Base-by-base conservation (phyloP, 2,797 vertebrate species). In the Falco naumanni region DNA sequence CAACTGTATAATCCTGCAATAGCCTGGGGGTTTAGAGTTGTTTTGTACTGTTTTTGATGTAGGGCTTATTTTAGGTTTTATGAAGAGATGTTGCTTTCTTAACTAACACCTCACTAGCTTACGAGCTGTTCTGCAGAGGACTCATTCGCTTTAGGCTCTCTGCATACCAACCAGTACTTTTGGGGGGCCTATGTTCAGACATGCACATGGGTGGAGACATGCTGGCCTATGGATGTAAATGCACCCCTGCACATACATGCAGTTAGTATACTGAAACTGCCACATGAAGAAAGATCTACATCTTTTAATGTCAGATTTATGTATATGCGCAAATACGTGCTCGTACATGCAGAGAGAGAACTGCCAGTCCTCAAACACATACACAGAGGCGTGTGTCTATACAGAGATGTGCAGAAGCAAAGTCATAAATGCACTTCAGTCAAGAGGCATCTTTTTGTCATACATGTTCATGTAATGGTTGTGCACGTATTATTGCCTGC, bases 31-130 rank as follows among this genome's bases (percentile, higher is more conserved):
- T 89, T 97, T 96, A 75, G 88, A 83, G 77, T 96, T 97, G 93
- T 95, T 97, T 96, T 94, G 90, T 96, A 94, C 80, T 68, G 84
- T 2, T 94, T 97, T 97, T 97, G 96, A 97, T 97, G 93, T 95
- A 93, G 89, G 89, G 94, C 72, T 97, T 97, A 93, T 91, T 96
- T 92, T 84, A 76, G 88, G 69, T 87, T 97, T 94, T 94, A 90
- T 91, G 89, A 93, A 93, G 91, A 94, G 87, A 84, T 83, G 83
- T 56, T 96, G 63, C 75, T 87, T 96, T 95, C 79, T 93, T 93
- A 93, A 88, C 80, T 83, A 96, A 80, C 61, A 43, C 60, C 1
- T 2, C 69, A 70, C 80, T 70, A 91, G 93, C 53, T 95, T 87
- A 91, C 1, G 31, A 91, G 69, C 69, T 93, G 56, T 51, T 95